Percentiles rank a stretch among this genome's conserved stretches.
These are phyloP conservation scores for Ophioninae sp. DNA, from an alignment of 2,888 invertebrate genomes.

Conservation along the genomic window DNA sequence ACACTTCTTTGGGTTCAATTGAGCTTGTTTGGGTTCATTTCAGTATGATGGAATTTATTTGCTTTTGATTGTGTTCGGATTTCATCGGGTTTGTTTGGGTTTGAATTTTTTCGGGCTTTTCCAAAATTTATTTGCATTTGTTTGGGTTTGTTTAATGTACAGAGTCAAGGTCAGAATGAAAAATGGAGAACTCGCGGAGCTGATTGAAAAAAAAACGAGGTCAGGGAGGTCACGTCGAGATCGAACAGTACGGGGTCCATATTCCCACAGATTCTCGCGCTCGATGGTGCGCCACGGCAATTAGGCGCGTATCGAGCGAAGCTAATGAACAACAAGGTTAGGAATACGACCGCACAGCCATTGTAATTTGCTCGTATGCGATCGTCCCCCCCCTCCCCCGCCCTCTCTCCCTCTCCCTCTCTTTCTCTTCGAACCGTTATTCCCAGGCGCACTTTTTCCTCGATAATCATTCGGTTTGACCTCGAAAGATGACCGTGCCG, in stretches of 20 bases:
- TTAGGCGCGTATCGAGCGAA: constrained; percentile 11
- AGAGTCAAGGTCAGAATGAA: background rate
- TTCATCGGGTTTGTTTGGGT: too few species aligned
- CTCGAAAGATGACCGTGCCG: background rate
- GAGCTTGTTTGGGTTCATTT: too few species aligned
- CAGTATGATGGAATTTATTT: too few species aligned
- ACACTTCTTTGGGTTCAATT: too few species aligned
- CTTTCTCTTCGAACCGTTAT: constrained; percentile 44
- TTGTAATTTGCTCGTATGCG: too few species aligned
- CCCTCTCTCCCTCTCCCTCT: background rate
- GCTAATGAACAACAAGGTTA: constrained; percentile 19
- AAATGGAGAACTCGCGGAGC: background rate
- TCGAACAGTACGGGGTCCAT: background rate
- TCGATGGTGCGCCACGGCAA: background rate
- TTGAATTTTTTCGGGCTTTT: too few species aligned
- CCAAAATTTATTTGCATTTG: too few species aligned
- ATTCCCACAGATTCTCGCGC: background rate
- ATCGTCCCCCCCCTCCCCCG: too few species aligned
- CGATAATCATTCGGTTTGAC: constrained; percentile 43
- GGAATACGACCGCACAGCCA: background rate
- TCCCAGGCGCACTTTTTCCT: constrained; percentile 2
- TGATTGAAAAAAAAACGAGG: too few species aligned
- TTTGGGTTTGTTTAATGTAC: too few species aligned
- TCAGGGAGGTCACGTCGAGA: background rate
- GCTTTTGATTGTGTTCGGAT: too few species aligned